phyloP scores from a whole-genome alignment of 2,113 vertebrate species.

The Hyla sarda region DNA sequence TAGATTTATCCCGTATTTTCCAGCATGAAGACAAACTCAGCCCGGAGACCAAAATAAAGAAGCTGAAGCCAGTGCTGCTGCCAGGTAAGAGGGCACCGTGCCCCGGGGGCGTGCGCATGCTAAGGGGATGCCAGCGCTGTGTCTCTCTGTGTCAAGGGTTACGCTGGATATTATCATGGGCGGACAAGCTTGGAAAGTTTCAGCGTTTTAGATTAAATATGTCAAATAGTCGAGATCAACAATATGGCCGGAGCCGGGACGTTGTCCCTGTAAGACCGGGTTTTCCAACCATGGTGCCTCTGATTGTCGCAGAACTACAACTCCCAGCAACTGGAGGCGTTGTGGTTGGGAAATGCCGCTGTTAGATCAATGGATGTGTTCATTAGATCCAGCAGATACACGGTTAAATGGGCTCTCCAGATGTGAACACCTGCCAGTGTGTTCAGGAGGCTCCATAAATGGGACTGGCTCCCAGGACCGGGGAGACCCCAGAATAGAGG shows the following conservation, averaged over 20 bases:
- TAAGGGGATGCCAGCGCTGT: too few relatives aligned
- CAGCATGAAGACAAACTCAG: constrained; percentile 82
- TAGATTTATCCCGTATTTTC: constrained; percentile 40
- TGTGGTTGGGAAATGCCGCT: too few relatives aligned
- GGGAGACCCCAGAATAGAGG: too few relatives aligned
- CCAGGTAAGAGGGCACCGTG: constrained; percentile 77
- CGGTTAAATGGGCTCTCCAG: too few relatives aligned
- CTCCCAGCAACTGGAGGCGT: too few relatives aligned
- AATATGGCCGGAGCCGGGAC: not conserved
- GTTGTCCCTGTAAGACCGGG: not conserved
- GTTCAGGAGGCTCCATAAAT: too few relatives aligned
- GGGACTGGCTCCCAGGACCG: too few relatives aligned
- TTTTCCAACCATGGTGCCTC: too few relatives aligned
- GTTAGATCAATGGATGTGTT: not conserved
- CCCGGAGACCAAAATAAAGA: constrained; percentile 86
- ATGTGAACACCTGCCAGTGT: too few relatives aligned
- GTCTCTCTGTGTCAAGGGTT: not conserved
- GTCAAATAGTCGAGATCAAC: not conserved
- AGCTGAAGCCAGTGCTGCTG: constrained; percentile 89
- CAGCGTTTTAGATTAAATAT: not conserved
- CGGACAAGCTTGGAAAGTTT: not conserved
- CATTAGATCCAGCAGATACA: too few relatives aligned
- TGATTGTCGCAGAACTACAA: too few relatives aligned
- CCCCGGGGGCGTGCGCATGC: too few relatives aligned
- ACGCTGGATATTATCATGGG: not conserved